Base-by-base conservation (phyloP, 2,888 invertebrate genomes). In the Altica lythri region DNA sequence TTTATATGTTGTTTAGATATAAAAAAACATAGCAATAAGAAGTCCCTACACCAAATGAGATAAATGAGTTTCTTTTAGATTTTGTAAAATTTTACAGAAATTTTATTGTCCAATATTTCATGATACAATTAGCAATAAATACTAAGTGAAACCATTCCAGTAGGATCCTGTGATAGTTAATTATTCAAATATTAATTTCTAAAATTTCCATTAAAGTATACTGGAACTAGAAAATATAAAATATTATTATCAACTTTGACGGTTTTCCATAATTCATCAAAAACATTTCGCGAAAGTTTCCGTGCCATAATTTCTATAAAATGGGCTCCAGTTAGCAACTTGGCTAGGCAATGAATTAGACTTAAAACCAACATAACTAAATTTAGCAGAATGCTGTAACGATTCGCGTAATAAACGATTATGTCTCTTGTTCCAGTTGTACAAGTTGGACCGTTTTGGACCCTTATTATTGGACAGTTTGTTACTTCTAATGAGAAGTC, bases 351-450 rank as follows among this genome's bases (percentile, higher is more conserved):
- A 60, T 60, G 59, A 60, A 60, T 60, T 60, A 57, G 37, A 49
- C 44, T 52, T 52, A 48, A 52, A 60, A 57, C 57, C 59, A 60
- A 57, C 59, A 57, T 57, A 52, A 57, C 52, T 60, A 57, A 60
- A 60, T 60, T 57, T 55, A 57, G 53, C 57, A 60, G 59, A 57
- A 55, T 57, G 57, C 59, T 43, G 27, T 44, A 48, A 50, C 53
- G 50, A 50, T 35, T 53, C 43, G 38, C 40, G 59, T 60, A 53
- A 60, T 60, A 60, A 60, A 60, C 59, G 59, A 60, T 60, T 60
- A 60, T 60, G 59, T 60, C 59, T 57, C 59, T 60, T 57, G 59
- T 60, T 60, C 59, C 50, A 60, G 48, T 60, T 52, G 56, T 59
- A 46, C 34, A 59, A 59, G 53, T 59, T 56, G 54, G 38, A 38